Base-by-base conservation (phyloP, 2,113 vertebrate genomes). In the Paramisgurnus dabryanus region DNA sequence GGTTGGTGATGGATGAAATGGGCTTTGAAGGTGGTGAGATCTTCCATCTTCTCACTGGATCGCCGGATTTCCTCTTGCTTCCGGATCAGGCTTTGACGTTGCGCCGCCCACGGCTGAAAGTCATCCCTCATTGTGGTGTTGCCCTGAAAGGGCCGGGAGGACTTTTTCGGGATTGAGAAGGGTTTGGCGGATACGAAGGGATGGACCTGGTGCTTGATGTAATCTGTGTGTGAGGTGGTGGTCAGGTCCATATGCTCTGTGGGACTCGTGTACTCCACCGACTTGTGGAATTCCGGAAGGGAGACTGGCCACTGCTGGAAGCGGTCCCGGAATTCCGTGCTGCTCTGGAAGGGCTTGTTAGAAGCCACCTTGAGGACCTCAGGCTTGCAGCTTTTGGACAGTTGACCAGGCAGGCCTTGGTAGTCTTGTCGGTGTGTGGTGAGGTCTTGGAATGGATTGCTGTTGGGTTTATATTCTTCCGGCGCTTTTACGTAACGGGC, bases 391-490 rank as follows among this genome's bases (percentile, higher is more conserved):
- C 92, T 93, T 83, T 91, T 93, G 22, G 92, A 75, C 4, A 86
- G 80, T 47, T 91, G 82, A 0, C 93, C 93, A 3, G 76, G 66
- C 4, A 90, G 84, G 8, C 95, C 94, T 85, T 88, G 93, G 82
- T 91, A 96, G 87, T 95, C 93, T 9, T 78, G 79, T 2, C 88
- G 90, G 77, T 95, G 91, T 7, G 93, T 95, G 75, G 95, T 96
- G 79, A 94, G 85, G 27, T 88, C 88, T 79, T 94, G 90, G 50
- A 96, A 92, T 64, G 93, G 93, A 63, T 91, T 81, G 47, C 81
- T 83, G 7, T 55, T 88, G 41, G 94, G 93, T 82, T 88, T 93
- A 84, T 94, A 95, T 40, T 88, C 86, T 47, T 90, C 87, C 2
- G 77, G 90, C 0, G 88, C 58, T 84, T 80, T 91, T 0, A 85